phyloP scores from a whole-genome alignment of 1,140 invertebrate genomes.

The Cardiocondyla obscurior region DNA sequence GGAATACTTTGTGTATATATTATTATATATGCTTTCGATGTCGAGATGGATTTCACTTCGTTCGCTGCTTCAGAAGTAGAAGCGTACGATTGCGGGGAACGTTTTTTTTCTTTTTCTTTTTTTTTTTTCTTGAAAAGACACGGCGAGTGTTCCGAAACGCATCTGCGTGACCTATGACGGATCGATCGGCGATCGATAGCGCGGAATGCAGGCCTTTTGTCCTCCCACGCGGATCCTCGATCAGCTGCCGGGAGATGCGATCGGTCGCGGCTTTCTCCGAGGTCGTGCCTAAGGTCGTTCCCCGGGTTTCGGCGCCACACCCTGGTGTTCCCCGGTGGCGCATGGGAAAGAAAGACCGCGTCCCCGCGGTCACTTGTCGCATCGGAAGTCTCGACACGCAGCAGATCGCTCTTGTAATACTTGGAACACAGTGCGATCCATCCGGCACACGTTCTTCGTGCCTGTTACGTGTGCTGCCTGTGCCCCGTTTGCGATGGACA shows the following conservation, averaged over 20 bases:
- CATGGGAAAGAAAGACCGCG: conserved; percentile 26
- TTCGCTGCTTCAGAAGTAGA: background rate
- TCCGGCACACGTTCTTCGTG: conserved; percentile 66
- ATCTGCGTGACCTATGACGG: background rate
- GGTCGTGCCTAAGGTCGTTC: conserved; percentile 58
- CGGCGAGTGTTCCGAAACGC: background rate
- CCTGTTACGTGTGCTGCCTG: conserved; percentile 54
- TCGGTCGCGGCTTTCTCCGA: conserved; percentile 5
- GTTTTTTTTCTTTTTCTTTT: no score
- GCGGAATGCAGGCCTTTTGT: background rate
- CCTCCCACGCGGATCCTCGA: background rate
- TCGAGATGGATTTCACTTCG: background rate
- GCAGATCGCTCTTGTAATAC: conserved; percentile 72
- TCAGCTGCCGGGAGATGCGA: background rate
- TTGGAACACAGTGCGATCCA: conserved; percentile 71
- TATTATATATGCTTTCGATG: background rate
- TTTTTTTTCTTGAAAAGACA: background rate
- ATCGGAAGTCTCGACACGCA: conserved; percentile 66
- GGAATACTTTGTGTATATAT: background rate
- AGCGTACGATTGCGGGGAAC: background rate
- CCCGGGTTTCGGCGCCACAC: conserved; percentile 59
- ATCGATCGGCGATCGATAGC: background rate
- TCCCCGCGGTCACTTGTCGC: conserved; percentile 7
- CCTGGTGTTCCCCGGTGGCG: conserved; percentile 51
- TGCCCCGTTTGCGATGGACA: conserved; percentile 21